A percentile compares a stretch with the other conserved stretches of the same genome.
Evolutionary conservation across 2,797 vertebrate genomes (phyloP).

Genomic region (Acanthurus leucopareius): DNA sequence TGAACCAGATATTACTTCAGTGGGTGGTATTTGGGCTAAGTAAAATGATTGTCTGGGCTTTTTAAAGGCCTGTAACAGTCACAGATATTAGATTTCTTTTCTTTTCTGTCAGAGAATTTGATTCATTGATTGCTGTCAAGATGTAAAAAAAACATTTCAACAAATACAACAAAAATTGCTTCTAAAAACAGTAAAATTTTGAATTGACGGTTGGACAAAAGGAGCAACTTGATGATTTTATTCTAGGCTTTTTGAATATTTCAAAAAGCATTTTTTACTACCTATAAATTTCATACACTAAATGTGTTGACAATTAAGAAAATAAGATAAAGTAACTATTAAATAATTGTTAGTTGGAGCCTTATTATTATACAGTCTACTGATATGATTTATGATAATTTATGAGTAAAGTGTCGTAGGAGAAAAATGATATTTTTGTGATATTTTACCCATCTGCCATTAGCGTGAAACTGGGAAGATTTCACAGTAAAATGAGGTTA

Average conservation of each 20-base stretch:
- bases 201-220: background rate
- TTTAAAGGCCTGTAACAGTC: too few species aligned
- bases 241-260: background rate
- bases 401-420: conserved; percentile 7
- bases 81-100: too few species aligned
- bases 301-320: conserved; percentile 3
- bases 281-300: background rate
- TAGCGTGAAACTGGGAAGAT: conserved; percentile 70
- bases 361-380: background rate
- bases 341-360: conserved; percentile 28
- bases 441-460: conserved; percentile 53
- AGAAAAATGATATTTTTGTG: conserved; percentile 23
- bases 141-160: too few species aligned
- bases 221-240: background rate
- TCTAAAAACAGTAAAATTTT: too few species aligned
- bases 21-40: too few species aligned
- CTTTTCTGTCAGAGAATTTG: too few species aligned
- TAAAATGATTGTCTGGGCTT: too few species aligned
- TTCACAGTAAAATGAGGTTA: conserved; percentile 75
- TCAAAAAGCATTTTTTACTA: background rate
- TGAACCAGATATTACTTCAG: too few species aligned
- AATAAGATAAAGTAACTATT: conserved; percentile 3
- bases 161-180: too few species aligned
- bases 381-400: conserved; percentile 39
- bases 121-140: too few species aligned